Conservation (phyloP, 2,888 invertebrate genomes). For the Dryococelus australis region DNA sequence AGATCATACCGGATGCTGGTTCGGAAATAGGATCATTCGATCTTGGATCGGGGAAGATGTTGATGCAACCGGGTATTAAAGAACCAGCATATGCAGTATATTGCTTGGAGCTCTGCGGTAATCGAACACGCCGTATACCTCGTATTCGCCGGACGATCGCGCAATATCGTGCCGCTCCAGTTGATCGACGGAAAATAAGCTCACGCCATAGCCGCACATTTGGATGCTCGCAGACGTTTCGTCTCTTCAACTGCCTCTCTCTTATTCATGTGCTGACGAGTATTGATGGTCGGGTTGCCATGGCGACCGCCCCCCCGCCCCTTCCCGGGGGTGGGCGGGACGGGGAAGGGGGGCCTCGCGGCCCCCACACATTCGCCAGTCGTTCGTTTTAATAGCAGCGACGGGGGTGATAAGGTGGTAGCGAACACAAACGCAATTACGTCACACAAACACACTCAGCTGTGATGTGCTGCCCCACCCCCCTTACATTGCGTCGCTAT, state of each 20-base stretch:
- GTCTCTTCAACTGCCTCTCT: constrained; percentile 10
- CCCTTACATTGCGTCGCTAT: too few species aligned
- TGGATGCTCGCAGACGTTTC: constrained; percentile 3
- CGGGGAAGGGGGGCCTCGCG: background rate
- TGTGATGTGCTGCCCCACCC: too few species aligned
- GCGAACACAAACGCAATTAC: background rate
- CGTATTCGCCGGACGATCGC: too few species aligned
- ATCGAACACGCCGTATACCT: too few species aligned
- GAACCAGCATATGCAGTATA: too few species aligned
- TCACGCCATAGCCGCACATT: background rate
- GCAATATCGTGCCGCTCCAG: too few species aligned
- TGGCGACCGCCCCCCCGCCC: background rate
- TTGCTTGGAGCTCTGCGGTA: too few species aligned
- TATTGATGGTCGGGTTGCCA: constrained; percentile 10
- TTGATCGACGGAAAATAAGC: background rate
- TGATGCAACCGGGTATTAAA: too few species aligned
- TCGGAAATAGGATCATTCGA: too few species aligned
- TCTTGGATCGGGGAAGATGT: too few species aligned
- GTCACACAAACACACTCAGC: background rate
- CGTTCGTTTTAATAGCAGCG: constrained; percentile 3
- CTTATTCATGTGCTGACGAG: constrained; percentile 11
- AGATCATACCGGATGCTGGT: too few species aligned
- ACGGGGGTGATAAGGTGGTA: background rate
- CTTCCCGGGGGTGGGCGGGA: background rate
- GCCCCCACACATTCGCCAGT: background rate